These are phyloP conservation scores for Araneus ventricosus DNA, from an alignment of 1,140 invertebrate species.

Conservation along the genomic window DNA sequence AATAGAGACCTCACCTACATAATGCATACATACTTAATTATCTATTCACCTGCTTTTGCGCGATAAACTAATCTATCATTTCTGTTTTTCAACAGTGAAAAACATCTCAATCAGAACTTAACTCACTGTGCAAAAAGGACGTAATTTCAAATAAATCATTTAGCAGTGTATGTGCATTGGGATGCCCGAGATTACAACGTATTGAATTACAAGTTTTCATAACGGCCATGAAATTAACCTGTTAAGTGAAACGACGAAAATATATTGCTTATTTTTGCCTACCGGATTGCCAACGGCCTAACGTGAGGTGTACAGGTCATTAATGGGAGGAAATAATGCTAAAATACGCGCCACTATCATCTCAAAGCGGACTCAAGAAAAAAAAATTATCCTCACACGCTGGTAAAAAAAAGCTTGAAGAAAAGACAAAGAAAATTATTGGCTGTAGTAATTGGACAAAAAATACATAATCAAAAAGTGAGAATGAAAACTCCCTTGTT, in stretches of 20 bases:
- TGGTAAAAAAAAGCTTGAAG: neutral
- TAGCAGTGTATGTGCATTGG: neutral
- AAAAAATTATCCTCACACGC: neutral
- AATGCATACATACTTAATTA: slow-evolving; percentile 14
- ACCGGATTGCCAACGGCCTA: neutral
- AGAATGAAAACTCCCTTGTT: slow-evolving; percentile 51
- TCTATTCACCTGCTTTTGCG: neutral
- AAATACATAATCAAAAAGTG: slow-evolving; percentile 44
- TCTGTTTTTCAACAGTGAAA: neutral
- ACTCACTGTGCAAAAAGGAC: neutral
- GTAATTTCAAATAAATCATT: slow-evolving; percentile 4
- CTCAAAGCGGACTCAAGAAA: neutral
- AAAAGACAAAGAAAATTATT: slow-evolving; percentile 39
- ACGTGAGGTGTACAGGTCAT: neutral
- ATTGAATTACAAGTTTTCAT: slow-evolving; percentile 50
- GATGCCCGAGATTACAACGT: neutral
- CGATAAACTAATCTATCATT: slow-evolving; percentile 9
- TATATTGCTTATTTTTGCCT: slow-evolving; percentile 42
- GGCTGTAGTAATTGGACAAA: slow-evolving; percentile 40
- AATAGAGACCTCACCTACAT: slow-evolving; percentile 37
- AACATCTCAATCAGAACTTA: slow-evolving; percentile 21
- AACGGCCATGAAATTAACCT: slow-evolving; percentile 47
- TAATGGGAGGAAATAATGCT: slow-evolving; percentile 21
- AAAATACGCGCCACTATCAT: neutral
- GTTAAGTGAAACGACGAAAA: slow-evolving; percentile 31